phyloP scores from a whole-genome alignment of 1,140 invertebrate genomes.

The Leptonema lineaticorne region DNA sequence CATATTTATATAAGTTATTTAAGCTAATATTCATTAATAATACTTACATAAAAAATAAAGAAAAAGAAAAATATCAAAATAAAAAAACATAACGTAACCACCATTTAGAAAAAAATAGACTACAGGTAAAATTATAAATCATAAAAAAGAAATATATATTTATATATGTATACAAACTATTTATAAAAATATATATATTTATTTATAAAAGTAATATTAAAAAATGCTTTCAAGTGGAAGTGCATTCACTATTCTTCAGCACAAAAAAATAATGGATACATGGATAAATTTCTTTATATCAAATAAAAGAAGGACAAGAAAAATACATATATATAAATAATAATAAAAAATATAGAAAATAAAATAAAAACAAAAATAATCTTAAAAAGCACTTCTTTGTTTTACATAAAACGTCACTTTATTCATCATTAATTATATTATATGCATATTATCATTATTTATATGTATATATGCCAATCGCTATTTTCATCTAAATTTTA shows the following conservation, averaged over 20 bases:
- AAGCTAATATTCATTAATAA: slow-evolving; percentile 43
- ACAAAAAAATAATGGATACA: slow-evolving; percentile 43
- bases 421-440: slow-evolving; percentile 17
- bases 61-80: slow-evolving; percentile 17
- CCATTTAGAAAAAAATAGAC: not conserved
- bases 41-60: slow-evolving; percentile 38
- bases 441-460: slow-evolving; percentile 20
- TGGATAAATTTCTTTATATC: too few species aligned
- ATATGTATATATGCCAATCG: slow-evolving; percentile 11
- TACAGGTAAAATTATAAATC: not conserved
- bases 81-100: not conserved
- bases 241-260: slow-evolving; percentile 61
- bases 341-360: too few species aligned
- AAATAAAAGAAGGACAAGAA: too few species aligned
- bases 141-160: too few species aligned
- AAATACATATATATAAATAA: not conserved
- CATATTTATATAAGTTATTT: not conserved
- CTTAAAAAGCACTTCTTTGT: slow-evolving; percentile 26
- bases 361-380: slow-evolving; percentile 27
- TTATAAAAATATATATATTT: not conserved
- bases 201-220: slow-evolving; percentile 20
- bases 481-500: too few species aligned
- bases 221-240: slow-evolving; percentile 46
- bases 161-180: too few species aligned
- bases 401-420: slow-evolving; percentile 26